Evolutionary conservation across 1,140 invertebrate genomes (phyloP).

Genomic region (Formica selysi): DNA sequence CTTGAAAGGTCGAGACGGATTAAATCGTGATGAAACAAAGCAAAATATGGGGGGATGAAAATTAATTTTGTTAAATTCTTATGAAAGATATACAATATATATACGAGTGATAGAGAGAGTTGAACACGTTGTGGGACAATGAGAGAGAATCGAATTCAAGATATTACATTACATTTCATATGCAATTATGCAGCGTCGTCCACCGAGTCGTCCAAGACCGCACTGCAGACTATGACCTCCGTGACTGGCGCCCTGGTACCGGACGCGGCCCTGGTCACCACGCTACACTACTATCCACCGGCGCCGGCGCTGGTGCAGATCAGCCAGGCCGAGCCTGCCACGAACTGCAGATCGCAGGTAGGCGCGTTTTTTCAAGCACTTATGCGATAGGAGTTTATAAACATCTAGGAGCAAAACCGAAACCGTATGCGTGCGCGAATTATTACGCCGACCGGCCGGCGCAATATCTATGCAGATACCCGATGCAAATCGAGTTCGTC

Average conservation of each 20-base stretch:
- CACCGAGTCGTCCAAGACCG: conserved; percentile 87
- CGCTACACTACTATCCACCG: conserved; percentile 84
- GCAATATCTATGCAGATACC: conserved; percentile 75
- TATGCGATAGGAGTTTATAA: neutral
- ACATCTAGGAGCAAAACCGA: neutral
- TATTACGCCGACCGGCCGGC: conserved; percentile 46
- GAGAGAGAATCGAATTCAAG: too few species aligned
- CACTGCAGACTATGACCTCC: conserved; percentile 87
- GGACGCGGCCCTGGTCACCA: conserved; percentile 82
- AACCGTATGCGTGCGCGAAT: conserved; percentile 46
- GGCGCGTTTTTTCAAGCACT: neutral
- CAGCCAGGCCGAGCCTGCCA: conserved; percentile 84
- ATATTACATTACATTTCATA: neutral
- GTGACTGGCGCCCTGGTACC: conserved; percentile 85
- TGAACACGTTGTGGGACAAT: too few species aligned
- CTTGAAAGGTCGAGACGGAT: too few species aligned
- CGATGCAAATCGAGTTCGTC: conserved; percentile 73
- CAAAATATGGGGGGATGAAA: too few species aligned
- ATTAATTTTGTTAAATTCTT: too few species aligned
- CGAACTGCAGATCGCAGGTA: conserved; percentile 84
- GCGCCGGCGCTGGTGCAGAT: conserved; percentile 85
- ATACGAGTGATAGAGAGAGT: too few species aligned
- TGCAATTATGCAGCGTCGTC: conserved; percentile 82
- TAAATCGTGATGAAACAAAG: too few species aligned
- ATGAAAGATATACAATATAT: too few species aligned